Base-by-base conservation (phyloP, 1,140 invertebrate species). In the Psix sp. region DNA sequence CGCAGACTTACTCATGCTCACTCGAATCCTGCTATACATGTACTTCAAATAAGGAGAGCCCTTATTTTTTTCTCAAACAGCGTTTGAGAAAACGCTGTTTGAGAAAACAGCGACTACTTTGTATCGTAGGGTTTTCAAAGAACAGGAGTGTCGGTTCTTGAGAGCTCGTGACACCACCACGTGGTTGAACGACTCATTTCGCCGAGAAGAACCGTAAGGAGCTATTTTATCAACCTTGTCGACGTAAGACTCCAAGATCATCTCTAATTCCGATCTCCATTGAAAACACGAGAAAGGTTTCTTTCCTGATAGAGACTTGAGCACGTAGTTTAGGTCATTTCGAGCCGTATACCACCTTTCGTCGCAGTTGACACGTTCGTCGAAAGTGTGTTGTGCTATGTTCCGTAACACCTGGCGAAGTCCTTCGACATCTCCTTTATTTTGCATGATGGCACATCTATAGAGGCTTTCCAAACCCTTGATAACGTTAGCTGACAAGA, bases 221-320 rank as follows among this genome's bases (percentile, higher is more conserved):
- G 56, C 26, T 38, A 68, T 36, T 10, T 63, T 56, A 7, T 51
- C 7, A n/a, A 51, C 49, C 35, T 74, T 74, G 4, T 54, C 11
- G 6, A 45, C 39, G 13, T 56, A 65, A 15, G 39, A 26, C 6
- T 49, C 16, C 6, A 74, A 51, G 5, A 52, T 26, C 31, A 38
- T 10, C 17, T 62, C 15, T 2, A 56, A 45, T 11, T 29, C 38
- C 40, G 40, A 10, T 49, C 52, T 18, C 43, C 48, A 52, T 45
- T 13, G 15, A 24, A n/a, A n/a, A 11, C 6, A 48, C 38, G n/a
- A 10, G 13, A 42, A 42, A 18, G 39, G 39, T 11, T 42, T 42
- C 20, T n/a, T 4, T 20, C n/a, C 10, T 4, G 39, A 17, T 2
- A 42, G 18, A 42, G 10, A 42, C 7, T 42, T 42, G n/a, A 42